Percentiles rank a stretch among this genome's conserved stretches.
Conservation (phyloP, 2,113 vertebrate genomes). For the Colossoma macropomum region DNA sequence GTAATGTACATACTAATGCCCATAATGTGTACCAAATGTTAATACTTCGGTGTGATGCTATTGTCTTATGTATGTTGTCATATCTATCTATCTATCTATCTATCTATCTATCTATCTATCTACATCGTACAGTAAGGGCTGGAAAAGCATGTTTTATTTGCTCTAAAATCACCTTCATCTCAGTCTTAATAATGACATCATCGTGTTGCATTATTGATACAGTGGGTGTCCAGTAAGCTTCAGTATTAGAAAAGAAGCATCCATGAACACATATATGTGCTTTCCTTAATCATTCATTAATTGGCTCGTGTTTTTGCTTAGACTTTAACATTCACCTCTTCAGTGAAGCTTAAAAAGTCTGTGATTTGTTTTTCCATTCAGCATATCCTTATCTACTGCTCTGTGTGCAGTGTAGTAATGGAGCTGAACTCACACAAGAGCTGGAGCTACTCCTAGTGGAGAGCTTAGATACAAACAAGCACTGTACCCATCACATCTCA, state of each 20-base stretch:
- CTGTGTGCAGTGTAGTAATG: not conserved
- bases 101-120: too few species aligned
- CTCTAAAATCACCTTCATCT: slow-evolving; percentile 22
- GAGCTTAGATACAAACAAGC: slow-evolving; percentile 44
- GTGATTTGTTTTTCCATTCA: slow-evolving; percentile 29
- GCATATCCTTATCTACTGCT: slow-evolving; percentile 6
- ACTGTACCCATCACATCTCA: slow-evolving; percentile 12
- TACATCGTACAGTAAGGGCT: not conserved
- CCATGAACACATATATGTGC: slow-evolving; percentile 10
- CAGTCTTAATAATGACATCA: not conserved
- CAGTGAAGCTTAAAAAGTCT: slow-evolving; percentile 20
- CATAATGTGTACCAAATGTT: too few species aligned
- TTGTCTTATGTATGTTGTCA: too few species aligned
- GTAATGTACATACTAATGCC: too few species aligned
- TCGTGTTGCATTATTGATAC: slow-evolving; percentile 26
- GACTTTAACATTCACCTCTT: slow-evolving; percentile 8
- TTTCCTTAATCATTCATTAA: slow-evolving; percentile 32
- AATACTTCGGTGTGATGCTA: too few species aligned
- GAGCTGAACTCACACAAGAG: slow-evolving; percentile 47
- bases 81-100: too few species aligned
- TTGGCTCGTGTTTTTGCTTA: slow-evolving; percentile 21
- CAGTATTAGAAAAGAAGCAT: not conserved
- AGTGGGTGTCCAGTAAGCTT: not conserved
- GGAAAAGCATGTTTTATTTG: not conserved
- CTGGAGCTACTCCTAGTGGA: slow-evolving; percentile 61